phyloP scores from a whole-genome alignment of 2,797 vertebrate genomes.

The Trichosurus vulpecula region DNA sequence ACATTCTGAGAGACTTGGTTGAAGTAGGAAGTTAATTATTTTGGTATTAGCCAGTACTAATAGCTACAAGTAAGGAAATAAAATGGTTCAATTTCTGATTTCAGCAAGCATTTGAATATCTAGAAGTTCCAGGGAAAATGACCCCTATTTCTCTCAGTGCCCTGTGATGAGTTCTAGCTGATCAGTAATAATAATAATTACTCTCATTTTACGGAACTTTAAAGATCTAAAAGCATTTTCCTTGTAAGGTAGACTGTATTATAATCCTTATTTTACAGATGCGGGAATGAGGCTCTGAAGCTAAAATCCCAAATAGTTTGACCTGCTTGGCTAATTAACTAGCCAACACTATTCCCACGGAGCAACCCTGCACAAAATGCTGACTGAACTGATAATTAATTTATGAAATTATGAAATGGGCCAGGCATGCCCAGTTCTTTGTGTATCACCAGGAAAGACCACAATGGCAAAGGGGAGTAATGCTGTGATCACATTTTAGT shows the following conservation, averaged over 20 bases:
- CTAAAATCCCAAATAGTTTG: neutral
- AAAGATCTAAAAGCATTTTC: neutral
- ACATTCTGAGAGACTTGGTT: neutral
- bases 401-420: neutral
- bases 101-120: neutral
- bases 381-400: neutral
- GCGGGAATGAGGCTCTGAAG: neutral
- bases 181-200: neutral
- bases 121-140: neutral
- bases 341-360: neutral
- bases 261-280: neutral
- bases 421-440: neutral
- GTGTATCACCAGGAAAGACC: neutral
- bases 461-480: neutral
- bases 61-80: neutral
- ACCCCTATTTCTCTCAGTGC: neutral
- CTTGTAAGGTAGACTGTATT: neutral
- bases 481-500: neutral
- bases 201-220: neutral
- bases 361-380: neutral
- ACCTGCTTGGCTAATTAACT: neutral
- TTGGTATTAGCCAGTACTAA: neutral
- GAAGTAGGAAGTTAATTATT: neutral
- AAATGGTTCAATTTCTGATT: neutral
- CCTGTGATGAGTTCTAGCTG: neutral